Conservation (phyloP, 2,113 vertebrate species). For the Halichoeres trimaculatus region DNA sequence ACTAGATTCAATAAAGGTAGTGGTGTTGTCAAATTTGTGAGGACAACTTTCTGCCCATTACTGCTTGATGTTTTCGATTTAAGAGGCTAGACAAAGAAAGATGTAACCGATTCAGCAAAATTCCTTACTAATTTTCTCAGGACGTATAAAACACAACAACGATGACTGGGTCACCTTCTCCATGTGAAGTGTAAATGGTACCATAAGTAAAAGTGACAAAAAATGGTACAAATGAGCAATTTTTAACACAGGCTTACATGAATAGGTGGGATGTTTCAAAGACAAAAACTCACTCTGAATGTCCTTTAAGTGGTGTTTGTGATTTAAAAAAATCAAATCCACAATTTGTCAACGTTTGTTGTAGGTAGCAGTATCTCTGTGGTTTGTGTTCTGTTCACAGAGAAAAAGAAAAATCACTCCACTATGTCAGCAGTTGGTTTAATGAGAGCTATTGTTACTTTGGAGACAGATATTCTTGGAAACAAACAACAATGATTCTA, state of each 20-base stretch:
- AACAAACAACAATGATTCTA: not conserved
- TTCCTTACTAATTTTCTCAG: slow-evolving; percentile 9
- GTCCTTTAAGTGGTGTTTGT: slow-evolving; percentile 5
- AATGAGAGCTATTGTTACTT: not conserved
- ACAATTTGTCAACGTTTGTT: slow-evolving; percentile 10
- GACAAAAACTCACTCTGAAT: not conserved
- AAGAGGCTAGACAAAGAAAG: slow-evolving; percentile 7
- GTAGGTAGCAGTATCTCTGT: not conserved
- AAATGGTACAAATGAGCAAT: slow-evolving; percentile 2
- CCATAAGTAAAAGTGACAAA: slow-evolving; percentile 3
- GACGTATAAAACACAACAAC: slow-evolving; percentile 7
- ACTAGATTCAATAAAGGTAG: slow-evolving; percentile 45
- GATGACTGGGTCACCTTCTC: slow-evolving; percentile 20
- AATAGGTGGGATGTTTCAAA: not conserved
- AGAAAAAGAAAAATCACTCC: not conserved
- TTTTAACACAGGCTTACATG: not conserved
- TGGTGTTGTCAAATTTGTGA: slow-evolving; percentile 41
- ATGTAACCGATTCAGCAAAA: slow-evolving; percentile 10
- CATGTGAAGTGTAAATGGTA: slow-evolving; percentile 13
- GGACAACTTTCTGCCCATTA: slow-evolving; percentile 38
- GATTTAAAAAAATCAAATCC: not conserved
- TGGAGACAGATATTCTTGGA: not conserved
- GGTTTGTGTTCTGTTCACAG: not conserved
- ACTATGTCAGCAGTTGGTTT: not conserved
- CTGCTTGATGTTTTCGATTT: slow-evolving; percentile 33